These are phyloP conservation scores for Pipra filicauda DNA, from an alignment of 2,113 vertebrate species.

Conservation along the genomic window DNA sequence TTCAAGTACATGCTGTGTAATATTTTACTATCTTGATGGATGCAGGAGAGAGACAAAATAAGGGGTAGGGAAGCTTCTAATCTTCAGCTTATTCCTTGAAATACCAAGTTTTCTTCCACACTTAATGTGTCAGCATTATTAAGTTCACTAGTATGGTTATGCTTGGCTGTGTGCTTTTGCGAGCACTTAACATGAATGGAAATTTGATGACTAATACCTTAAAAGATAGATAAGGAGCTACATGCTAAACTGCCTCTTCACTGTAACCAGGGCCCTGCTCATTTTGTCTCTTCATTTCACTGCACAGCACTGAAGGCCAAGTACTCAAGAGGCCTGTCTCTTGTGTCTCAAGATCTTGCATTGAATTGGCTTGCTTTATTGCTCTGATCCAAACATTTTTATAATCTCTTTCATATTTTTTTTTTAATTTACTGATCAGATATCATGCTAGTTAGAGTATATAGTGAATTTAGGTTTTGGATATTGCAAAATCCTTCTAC, in stretches of 20 bases:
- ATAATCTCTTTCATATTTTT: background rate
- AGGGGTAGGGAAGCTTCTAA: background rate
- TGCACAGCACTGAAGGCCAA: background rate
- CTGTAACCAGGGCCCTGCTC: background rate
- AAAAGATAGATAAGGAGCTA: background rate
- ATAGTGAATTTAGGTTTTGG: background rate
- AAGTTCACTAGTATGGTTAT: background rate
- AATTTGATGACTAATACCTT: background rate
- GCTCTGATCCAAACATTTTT: background rate
- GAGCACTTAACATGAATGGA: background rate
- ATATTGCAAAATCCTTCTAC: background rate
- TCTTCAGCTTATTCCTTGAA: background rate
- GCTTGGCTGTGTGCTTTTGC: background rate
- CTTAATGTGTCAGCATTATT: background rate
- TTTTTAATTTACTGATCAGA: background rate
- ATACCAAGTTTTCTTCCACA: background rate
- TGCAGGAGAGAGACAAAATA: background rate
- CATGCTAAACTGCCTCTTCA: background rate
- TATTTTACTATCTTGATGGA: background rate
- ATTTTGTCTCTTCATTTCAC: background rate
- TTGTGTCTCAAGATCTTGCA: background rate
- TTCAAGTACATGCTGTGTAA: background rate
- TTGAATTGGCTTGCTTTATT: background rate
- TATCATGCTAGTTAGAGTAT: background rate
- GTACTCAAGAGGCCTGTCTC: background rate